A percentile compares a stretch with the other conserved stretches of the same genome.
Evolutionary conservation across 64 coral and sea anemone species (phyloP).

Genomic region (Actinia equina): DNA sequence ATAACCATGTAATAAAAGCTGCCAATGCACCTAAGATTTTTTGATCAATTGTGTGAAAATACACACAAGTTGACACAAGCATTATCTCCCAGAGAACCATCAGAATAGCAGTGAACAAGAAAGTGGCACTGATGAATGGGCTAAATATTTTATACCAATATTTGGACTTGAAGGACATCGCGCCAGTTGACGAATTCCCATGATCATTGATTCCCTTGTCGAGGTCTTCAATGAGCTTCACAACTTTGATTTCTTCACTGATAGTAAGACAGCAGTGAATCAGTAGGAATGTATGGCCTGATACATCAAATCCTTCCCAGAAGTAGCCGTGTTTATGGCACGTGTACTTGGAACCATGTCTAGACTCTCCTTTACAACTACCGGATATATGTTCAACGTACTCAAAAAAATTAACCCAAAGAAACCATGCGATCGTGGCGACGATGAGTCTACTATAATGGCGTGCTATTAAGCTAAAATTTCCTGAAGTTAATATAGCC

Average conservation of each 20-base stretch:
- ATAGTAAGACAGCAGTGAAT: conserved; percentile 82
- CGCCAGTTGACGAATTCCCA: background rate
- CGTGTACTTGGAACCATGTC: conserved; percentile 2
- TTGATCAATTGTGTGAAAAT: conserved; percentile 73
- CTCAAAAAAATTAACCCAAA: conserved; percentile 60
- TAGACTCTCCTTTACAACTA: conserved; percentile 47
- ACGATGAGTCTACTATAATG: conserved; percentile 64
- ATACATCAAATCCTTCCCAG: conserved; percentile 92
- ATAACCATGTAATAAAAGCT: conserved; percentile 68
- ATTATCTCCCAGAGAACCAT: conserved; percentile 73
- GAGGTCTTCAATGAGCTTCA: conserved; percentile 34
- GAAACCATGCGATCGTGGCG: conserved; percentile 64
- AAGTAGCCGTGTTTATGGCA: conserved; percentile 62
- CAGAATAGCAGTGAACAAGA: conserved; percentile 21
- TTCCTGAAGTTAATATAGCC: conserved; percentile 30
- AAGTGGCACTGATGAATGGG: conserved; percentile 50
- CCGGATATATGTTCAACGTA: conserved; percentile 74
- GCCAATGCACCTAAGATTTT: conserved; percentile 69
- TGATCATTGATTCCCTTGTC: background rate
- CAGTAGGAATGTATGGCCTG: conserved; percentile 78
- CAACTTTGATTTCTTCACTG: conserved; percentile 78
- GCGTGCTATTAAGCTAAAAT: conserved; percentile 32
- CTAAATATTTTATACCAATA: conserved; percentile 26
- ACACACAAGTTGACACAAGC: conserved; percentile 57
- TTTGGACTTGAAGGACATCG: background rate